phyloP scores from a whole-genome alignment of 2,888 invertebrate species.

The Pollenia griseotomentosa region DNA sequence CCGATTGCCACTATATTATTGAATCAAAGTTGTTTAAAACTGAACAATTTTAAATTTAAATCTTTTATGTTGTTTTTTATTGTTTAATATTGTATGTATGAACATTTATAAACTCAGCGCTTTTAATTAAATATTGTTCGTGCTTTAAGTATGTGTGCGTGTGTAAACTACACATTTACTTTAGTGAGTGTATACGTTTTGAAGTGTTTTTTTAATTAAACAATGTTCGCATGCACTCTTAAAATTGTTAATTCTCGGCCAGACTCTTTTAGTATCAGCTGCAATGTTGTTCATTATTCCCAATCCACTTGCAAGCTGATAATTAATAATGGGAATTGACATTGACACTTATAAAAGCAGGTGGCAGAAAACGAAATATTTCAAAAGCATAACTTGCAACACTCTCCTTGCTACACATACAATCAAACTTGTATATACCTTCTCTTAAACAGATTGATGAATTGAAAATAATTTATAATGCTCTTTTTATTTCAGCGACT shows the following conservation, averaged over 20 bases:
- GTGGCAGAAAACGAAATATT: constrained; percentile 54
- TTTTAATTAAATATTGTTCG: constrained; percentile 49
- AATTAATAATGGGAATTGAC: constrained; percentile 72
- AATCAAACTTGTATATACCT: not conserved
- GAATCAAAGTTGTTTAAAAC: too few relatives aligned
- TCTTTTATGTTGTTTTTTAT: too few relatives aligned
- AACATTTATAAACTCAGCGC: not conserved
- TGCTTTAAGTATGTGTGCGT: not conserved
- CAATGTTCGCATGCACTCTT: constrained; percentile 34
- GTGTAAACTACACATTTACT: not conserved
- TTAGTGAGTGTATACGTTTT: not conserved
- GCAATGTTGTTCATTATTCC: constrained; percentile 51
- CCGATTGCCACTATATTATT: too few relatives aligned
- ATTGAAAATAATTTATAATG: constrained; percentile 32
- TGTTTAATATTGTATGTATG: not conserved
- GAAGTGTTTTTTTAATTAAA: constrained; percentile 23
- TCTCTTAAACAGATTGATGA: constrained; percentile 26
- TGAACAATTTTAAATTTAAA: too few relatives aligned
- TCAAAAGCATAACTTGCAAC: constrained; percentile 33
- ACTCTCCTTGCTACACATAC: not conserved
- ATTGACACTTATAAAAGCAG: constrained; percentile 70
- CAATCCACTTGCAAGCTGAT: constrained; percentile 47
- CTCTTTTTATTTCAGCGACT: constrained; percentile 28
- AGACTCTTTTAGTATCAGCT: constrained; percentile 59
- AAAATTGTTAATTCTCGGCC: constrained; percentile 47